phyloP scores from a whole-genome alignment of 2,888 invertebrate species.

The Coecobrya sp. region DNA sequence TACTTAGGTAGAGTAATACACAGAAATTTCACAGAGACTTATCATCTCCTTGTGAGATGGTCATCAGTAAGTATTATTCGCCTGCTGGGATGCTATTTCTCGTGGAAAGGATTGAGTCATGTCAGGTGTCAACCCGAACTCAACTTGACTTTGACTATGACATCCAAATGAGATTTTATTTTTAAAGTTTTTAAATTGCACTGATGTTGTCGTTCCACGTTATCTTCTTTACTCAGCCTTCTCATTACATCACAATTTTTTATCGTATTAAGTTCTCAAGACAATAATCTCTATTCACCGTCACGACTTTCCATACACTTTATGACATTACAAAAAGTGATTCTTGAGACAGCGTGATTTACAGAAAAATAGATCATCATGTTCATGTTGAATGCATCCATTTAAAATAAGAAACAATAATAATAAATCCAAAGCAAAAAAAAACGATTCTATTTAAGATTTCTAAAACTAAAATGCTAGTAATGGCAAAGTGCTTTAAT shows the following conservation, averaged over 20 bases:
- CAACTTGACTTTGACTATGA: slow-evolving; percentile 63
- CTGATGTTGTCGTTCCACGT: not conserved
- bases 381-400: slow-evolving; percentile 33
- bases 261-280: not conserved
- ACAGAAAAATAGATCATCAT: slow-evolving; percentile 58
- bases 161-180: slow-evolving; percentile 61
- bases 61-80: slow-evolving; percentile 52
- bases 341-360: slow-evolving; percentile 57
- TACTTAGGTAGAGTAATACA: not conserved
- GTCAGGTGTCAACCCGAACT: slow-evolving; percentile 46
- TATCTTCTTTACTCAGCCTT: not conserved
- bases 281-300: slow-evolving; percentile 39
- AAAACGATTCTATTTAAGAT: slow-evolving; percentile 3
- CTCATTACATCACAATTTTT: slow-evolving; percentile 43
- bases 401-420: not conserved
- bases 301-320: slow-evolving; percentile 7
- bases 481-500: slow-evolving; percentile 31
- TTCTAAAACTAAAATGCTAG: not conserved
- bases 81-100: slow-evolving; percentile 51
- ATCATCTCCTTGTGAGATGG: not conserved
- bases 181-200: not conserved
- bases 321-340: slow-evolving; percentile 16
- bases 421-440: slow-evolving; percentile 33
- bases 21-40: slow-evolving; percentile 17
- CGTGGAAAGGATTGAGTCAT: slow-evolving; percentile 46